A percentile compares a stretch with the other conserved stretches of the same genome.
These are phyloP conservation scores for Cydia strobilella DNA, from an alignment of 1,140 invertebrate species.

Conservation along the genomic window DNA sequence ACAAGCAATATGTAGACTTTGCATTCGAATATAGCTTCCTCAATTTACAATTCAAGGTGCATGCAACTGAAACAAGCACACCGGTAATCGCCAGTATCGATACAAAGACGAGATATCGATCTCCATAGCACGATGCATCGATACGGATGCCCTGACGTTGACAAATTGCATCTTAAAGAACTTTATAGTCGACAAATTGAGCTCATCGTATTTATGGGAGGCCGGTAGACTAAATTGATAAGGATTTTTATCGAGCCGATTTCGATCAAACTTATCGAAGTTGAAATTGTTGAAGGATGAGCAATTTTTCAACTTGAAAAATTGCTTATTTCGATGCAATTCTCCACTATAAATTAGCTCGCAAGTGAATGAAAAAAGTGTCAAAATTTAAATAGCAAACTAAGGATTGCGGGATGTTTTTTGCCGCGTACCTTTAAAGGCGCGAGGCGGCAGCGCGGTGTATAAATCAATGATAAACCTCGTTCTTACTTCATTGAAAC, in stretches of 20 bases:
- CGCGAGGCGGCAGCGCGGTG: neutral
- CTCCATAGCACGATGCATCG: conserved; percentile 59
- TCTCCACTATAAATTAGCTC: neutral
- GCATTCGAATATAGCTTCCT: conserved; percentile 54
- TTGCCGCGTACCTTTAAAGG: neutral
- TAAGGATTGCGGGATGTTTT: conserved; percentile 15
- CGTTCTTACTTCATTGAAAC: conserved; percentile 10
- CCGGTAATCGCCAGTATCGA: conserved; percentile 58
- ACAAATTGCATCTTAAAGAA: conserved; percentile 66
- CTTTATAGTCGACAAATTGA: conserved; percentile 67
- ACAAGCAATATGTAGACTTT: conserved; percentile 61
- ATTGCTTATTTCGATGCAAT: conserved; percentile 10
- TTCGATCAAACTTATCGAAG: conserved; percentile 37
- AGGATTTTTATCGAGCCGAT: conserved; percentile 46
- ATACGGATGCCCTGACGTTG: conserved; percentile 63
- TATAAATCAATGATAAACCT: conserved; percentile 30
- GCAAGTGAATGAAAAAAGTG: conserved; percentile 8
- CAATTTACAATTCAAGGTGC: conserved; percentile 50
- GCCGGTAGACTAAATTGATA: conserved; percentile 42
- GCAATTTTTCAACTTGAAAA: too few species aligned
- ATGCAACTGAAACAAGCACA: conserved; percentile 46
- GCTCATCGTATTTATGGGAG: conserved; percentile 56
- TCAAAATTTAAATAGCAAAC: conserved; percentile 20
- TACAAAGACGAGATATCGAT: conserved; percentile 58
- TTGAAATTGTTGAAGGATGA: too few species aligned